Evolutionary conservation across 2,113 vertebrate genomes (phyloP).

Genomic region (Leucosticte australis): DNA sequence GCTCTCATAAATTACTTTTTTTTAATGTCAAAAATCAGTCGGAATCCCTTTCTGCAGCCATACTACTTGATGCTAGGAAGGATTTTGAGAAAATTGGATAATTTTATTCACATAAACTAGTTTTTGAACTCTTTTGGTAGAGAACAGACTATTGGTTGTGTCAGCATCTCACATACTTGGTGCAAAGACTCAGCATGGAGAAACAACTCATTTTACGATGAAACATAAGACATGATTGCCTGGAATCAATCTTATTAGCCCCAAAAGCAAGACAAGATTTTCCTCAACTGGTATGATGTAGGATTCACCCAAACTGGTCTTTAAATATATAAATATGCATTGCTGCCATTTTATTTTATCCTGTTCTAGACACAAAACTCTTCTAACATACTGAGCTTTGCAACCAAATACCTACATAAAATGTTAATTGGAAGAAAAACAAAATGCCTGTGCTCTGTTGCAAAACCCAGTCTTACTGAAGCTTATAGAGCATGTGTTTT

Average conservation of each 20-base stretch:
- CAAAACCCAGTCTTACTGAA: background rate
- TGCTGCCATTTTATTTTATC: constrained; percentile 11
- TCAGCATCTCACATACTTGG: constrained; percentile 32
- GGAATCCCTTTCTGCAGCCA: constrained; percentile 17
- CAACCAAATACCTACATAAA: background rate
- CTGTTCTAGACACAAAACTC: background rate
- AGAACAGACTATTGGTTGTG: constrained; percentile 45
- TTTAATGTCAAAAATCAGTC: constrained; percentile 15
- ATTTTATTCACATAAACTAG: constrained; percentile 50
- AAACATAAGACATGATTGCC: constrained; percentile 28
- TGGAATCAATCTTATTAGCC: background rate
- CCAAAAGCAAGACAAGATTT: background rate
- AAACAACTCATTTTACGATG: background rate
- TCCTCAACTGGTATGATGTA: background rate
- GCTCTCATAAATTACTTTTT: background rate
- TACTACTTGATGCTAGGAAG: background rate
- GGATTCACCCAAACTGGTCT: background rate
- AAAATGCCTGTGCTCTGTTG: background rate
- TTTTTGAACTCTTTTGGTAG: constrained; percentile 41
- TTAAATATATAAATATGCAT: background rate
- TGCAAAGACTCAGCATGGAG: constrained; percentile 17
- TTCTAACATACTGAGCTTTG: background rate
- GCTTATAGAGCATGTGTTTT: background rate
- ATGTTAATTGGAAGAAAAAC: constrained; percentile 47
- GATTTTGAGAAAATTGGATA: constrained; percentile 50